Conservation (phyloP, 2,888 invertebrate species). For the Timema podura region DNA sequence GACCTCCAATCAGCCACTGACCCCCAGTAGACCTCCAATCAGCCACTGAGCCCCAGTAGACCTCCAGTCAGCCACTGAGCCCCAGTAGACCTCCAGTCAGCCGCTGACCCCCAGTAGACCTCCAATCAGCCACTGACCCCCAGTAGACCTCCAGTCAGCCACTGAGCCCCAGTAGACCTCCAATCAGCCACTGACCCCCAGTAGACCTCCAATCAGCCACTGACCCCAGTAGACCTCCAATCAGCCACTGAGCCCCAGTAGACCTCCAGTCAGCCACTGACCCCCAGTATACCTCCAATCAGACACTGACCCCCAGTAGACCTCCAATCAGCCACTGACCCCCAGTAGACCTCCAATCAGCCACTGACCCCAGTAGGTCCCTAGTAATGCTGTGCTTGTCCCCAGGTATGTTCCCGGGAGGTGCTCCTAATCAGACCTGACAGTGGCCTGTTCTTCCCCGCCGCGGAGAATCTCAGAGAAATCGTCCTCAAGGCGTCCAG, state of each 20-base stretch:
- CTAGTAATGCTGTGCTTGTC: not conserved
- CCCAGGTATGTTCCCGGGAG: slow-evolving; percentile 43
- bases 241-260: too few relatives aligned
- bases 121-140: too few relatives aligned
- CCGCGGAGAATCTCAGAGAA: slow-evolving; percentile 67
- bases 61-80: too few relatives aligned
- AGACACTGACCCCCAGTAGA: not conserved
- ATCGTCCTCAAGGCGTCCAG: slow-evolving; percentile 42
- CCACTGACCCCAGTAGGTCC: not conserved
- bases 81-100: not conserved
- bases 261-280: too few relatives aligned
- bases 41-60: not conserved
- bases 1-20: too few relatives aligned
- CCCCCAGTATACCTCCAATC: not conserved
- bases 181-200: too few relatives aligned
- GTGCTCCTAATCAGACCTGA: slow-evolving; percentile 62
- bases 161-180: not conserved
- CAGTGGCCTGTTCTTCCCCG: slow-evolving; percentile 70
- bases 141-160: too few relatives aligned
- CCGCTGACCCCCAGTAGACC: not conserved
- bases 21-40: too few relatives aligned
- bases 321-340: too few relatives aligned
- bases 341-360: too few relatives aligned
- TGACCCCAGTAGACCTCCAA: too few relatives aligned
- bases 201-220: too few relatives aligned